Percentiles rank a stretch among this genome's conserved stretches.
Evolutionary conservation across 2,888 invertebrate species (phyloP).

Genomic region (Exephanes ischioxanthus): DNA sequence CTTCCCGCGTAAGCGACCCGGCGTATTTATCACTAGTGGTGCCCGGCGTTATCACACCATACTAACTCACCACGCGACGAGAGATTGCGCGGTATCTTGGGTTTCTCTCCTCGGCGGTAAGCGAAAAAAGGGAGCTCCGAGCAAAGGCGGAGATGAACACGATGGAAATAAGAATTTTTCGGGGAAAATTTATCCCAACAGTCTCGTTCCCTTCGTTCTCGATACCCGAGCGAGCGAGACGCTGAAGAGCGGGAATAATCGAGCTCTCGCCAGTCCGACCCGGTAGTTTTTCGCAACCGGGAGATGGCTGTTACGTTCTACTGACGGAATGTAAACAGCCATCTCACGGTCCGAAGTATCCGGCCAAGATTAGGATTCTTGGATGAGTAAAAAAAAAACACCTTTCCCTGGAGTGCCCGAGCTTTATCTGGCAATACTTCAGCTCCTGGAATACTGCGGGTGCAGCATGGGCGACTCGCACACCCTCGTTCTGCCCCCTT

Average conservation of each 20-base stretch:
- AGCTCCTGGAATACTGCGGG: neutral
- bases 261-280: neutral
- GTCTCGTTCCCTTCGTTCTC: neutral
- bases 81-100: conserved; percentile 13
- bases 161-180: conserved; percentile 8
- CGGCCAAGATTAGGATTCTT: neutral
- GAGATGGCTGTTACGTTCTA: neutral
- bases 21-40: conserved; percentile 26
- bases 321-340: neutral
- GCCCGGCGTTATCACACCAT: conserved; percentile 8
- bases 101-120: conserved; percentile 6
- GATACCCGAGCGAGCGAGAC: neutral
- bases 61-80: conserved; percentile 30
- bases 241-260: neutral
- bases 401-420: neutral
- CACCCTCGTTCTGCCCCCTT: neutral
- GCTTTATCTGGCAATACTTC: neutral
- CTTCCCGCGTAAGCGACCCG: conserved; percentile 9
- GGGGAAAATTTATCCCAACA: conserved; percentile 9
- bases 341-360: neutral
- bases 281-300: neutral
- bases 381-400: conserved; percentile 5
- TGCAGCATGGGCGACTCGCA: neutral
- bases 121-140: conserved; percentile 1
- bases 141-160: neutral